Evolutionary conservation across 2,113 vertebrate species (phyloP), one percentile per base, ranked within the genome.

Genomic region (Cyphomyrus plagiostoma): DNA sequence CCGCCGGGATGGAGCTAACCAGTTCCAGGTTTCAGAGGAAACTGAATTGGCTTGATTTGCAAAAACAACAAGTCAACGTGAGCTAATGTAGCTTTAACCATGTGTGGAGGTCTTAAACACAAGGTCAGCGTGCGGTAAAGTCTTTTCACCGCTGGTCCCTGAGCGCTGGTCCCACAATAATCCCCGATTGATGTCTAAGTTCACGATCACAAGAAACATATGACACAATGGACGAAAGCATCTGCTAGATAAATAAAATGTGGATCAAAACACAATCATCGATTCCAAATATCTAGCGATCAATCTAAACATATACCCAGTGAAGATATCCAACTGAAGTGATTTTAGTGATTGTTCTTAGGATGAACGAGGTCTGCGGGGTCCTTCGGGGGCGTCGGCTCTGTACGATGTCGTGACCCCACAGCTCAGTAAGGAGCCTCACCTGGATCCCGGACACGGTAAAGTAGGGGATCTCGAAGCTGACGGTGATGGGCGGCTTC

Each of bases 361-460:
- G 66, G 66, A 35, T 35, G 30, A 35, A 74, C 1, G 26, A 74
- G 30, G 35, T 17, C 74, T 19, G 35, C 5, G 2, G 42, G 74
- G 74, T 80, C 35, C 35, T 80, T 19, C 74, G 39, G 26, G 17
- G 30, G 13, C 1, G 3, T 5, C 10, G n/a, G n/a, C 70, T 77
- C 26, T 77, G 26, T 77, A 15, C 15, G 13, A 17, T 4, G 0
- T 39, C 62, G 19, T 19, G 35, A 42, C 74, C 70, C 11, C 15
- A 15, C 62, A 30, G 5, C 39, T 30, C 21, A 10, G 26, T 8
- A 3, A 52, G 9, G 49, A 6, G 35, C 7, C 90, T 49, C 83
- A 96, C 96, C 95, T 97, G 96, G 90, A 97, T 96, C 56, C 96
- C 96, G 39, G 96, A 96, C 77, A 96, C 96, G 17, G 96, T 97